A percentile compares a stretch with the other conserved stretches of the same genome.
phyloP scores from a whole-genome alignment of 2,888 invertebrate genomes.

The Archaeoteleia sp. region DNA sequence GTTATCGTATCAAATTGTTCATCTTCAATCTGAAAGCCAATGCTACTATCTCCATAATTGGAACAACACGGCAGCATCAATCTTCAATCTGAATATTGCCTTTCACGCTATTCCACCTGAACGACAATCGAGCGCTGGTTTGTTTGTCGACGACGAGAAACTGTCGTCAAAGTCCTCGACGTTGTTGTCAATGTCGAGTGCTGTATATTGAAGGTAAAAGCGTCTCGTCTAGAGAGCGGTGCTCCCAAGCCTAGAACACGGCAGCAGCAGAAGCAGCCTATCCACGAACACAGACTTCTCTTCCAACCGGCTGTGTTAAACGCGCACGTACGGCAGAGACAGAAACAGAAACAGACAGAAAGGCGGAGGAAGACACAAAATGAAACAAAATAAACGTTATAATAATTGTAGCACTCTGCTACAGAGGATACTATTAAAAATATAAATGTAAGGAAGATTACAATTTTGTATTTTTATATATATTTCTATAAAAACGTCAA shows the following conservation, averaged over 20 bases:
- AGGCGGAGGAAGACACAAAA: too few species aligned
- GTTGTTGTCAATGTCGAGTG: constrained; percentile 15
- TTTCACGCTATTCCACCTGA: constrained; percentile 14
- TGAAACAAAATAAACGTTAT: too few species aligned
- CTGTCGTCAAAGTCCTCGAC: constrained; percentile 32
- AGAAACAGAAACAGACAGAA: too few species aligned
- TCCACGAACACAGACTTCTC: too few species aligned
- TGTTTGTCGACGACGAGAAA: constrained; percentile 25
- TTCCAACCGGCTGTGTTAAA: too few species aligned
- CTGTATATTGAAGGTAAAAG: constrained; percentile 12
- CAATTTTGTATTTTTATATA: too few species aligned
- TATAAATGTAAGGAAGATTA: too few species aligned
- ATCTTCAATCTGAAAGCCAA: constrained; percentile 7
- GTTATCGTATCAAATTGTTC: constrained; percentile 16
- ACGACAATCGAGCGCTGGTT: constrained; percentile 27
- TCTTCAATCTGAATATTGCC: constrained; percentile 44
- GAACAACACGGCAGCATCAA: constrained; percentile 29
- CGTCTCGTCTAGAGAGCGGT: neutral
- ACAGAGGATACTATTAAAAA: too few species aligned
- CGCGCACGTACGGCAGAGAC: too few species aligned
- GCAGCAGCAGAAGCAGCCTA: neutral
- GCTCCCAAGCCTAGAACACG: neutral
- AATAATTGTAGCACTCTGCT: too few species aligned
- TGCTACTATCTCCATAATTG: constrained; percentile 30
- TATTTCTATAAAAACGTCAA: too few species aligned